phyloP scores from a whole-genome alignment of 2,888 invertebrate genomes.

The Drosophila koepferae region DNA sequence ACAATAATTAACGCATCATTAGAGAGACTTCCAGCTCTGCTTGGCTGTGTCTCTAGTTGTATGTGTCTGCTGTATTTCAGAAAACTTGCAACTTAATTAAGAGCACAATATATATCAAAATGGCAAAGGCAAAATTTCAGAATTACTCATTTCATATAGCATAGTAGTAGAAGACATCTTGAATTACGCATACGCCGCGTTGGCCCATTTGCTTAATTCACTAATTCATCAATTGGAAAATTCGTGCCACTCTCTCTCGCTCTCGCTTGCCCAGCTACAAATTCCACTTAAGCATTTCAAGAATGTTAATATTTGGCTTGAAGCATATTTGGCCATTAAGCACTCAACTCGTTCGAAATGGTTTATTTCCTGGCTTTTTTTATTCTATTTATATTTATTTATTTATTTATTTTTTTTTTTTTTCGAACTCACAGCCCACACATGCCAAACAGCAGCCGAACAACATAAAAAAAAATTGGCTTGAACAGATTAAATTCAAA shows the following conservation, averaged over 20 bases:
- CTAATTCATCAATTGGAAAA: neutral
- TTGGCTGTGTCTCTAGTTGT: neutral
- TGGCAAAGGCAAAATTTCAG: neutral
- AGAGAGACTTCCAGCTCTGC: slow-evolving; percentile 16
- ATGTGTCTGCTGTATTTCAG: neutral
- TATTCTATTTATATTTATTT: neutral
- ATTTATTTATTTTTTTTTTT: neutral
- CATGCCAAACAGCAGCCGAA: neutral
- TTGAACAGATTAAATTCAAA: slow-evolving; percentile 4
- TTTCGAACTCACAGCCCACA: neutral
- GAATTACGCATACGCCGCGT: slow-evolving; percentile 21
- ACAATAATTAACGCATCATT: slow-evolving; percentile 68
- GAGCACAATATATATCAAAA: neutral
- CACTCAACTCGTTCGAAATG: slow-evolving; percentile 10
- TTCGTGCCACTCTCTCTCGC: neutral
- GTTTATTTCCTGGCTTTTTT: neutral
- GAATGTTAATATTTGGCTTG: neutral
- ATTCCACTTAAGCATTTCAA: neutral
- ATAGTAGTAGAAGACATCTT: no score
- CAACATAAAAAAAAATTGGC: neutral
- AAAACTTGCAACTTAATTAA: slow-evolving; percentile 8
- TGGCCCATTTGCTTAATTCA: neutral
- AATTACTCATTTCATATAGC: neutral
- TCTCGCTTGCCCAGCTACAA: neutral
- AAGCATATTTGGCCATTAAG: slow-evolving; percentile 2